Conservation (phyloP, 2,797 vertebrate species). For the Pterois miles region DNA sequence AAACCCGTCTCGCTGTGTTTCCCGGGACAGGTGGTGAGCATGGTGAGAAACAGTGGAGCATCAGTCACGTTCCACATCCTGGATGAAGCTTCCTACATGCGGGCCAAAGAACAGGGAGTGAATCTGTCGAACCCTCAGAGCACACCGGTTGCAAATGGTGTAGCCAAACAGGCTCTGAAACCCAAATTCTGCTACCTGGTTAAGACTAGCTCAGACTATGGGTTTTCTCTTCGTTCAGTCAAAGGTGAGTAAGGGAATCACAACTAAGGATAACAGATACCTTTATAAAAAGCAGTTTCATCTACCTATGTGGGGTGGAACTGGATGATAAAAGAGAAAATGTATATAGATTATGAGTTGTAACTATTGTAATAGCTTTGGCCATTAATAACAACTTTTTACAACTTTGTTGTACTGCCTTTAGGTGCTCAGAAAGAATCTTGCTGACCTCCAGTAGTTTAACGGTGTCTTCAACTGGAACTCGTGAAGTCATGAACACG, state of each 20-base stretch:
- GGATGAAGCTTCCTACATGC: slow-evolving; percentile 86
- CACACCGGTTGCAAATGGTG: slow-evolving; percentile 67
- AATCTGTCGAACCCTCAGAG: slow-evolving; percentile 77
- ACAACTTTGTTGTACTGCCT: not conserved
- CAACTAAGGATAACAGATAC: not conserved
- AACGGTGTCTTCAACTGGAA: no score
- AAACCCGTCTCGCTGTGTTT: not conserved
- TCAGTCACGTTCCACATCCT: slow-evolving; percentile 87
- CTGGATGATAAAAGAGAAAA: not conserved
- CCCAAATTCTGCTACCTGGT: slow-evolving; percentile 91
- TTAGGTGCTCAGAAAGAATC: not conserved
- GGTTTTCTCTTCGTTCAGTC: slow-evolving; percentile 89
- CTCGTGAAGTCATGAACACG: no score
- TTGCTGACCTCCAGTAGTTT: not conserved
- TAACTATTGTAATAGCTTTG: not conserved
- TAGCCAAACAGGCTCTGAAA: slow-evolving; percentile 55
- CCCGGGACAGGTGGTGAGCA: slow-evolving; percentile 87
- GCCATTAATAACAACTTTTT: no score
- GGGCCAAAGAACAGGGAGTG: slow-evolving; percentile 80
- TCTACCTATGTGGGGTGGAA: not conserved
- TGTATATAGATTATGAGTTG: not conserved
- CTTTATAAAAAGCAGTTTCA: not conserved
- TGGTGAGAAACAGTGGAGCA: slow-evolving; percentile 85
- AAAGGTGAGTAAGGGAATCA: slow-evolving; percentile 79
- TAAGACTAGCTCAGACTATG: slow-evolving; percentile 84